These are phyloP conservation scores for Columba livia DNA, from an alignment of 2,113 vertebrate genomes.

Conservation along the genomic window DNA sequence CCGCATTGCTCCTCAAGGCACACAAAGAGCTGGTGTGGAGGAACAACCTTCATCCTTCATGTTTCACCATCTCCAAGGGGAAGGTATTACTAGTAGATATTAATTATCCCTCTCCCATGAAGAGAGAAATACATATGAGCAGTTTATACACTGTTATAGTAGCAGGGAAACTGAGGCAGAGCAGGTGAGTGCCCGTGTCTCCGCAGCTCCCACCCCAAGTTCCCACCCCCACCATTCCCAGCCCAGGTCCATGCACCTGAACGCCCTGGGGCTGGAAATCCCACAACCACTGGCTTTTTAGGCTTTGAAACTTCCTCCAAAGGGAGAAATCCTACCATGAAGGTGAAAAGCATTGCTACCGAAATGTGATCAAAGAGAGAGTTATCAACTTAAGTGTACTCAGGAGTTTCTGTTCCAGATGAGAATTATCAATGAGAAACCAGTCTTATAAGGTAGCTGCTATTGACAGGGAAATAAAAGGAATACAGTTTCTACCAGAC, in stretches of 20 bases:
- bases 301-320: conserved; percentile 32
- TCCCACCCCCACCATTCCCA: rapidly evolving
- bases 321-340: conserved; percentile 23
- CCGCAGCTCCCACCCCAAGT: neutral
- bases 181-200: neutral
- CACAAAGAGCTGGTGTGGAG: rapidly evolving
- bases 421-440: conserved; percentile 52
- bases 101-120: neutral
- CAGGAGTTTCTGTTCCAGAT: conserved; percentile 55
- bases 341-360: conserved; percentile 66
- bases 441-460: conserved; percentile 19
- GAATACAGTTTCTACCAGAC: conserved; percentile 41
- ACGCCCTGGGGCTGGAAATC: neutral
- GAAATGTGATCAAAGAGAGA: conserved; percentile 64
- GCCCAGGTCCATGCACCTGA: neutral
- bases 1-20: neutral
- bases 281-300: neutral
- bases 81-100: neutral
- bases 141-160: neutral
- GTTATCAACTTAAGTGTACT: conserved; percentile 63
- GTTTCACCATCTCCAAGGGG: neutral
- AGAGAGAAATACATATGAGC: neutral
- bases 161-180: neutral
- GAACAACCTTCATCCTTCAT: neutral
- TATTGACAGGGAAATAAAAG: conserved; percentile 64